Evolutionary conservation across 2,113 vertebrate genomes (phyloP).

Genomic region (Thunnus thynnus): DNA sequence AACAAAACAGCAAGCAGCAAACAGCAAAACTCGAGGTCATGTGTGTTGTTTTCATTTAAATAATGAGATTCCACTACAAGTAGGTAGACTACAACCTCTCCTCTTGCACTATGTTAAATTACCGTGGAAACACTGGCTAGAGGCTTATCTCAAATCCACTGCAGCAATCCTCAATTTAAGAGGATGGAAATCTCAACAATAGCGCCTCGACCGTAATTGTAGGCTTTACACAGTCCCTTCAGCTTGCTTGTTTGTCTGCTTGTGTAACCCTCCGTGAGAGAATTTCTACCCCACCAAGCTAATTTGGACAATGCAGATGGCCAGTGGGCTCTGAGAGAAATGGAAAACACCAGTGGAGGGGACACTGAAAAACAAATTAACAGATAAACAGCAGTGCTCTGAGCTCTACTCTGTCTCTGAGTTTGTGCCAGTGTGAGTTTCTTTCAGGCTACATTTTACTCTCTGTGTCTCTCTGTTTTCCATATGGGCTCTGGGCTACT

Average conservation of each 20-base stretch:
- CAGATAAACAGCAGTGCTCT: constrained; percentile 37
- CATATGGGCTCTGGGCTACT: constrained; percentile 25
- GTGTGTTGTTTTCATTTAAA: constrained; percentile 12
- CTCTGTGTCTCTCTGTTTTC: constrained; percentile 34
- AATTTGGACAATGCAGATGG: constrained; percentile 60
- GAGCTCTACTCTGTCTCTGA: constrained; percentile 16
- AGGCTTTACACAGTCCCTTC: constrained; percentile 53
- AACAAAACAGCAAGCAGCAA: background rate
- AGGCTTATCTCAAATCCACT: constrained; percentile 47
- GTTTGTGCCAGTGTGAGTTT: constrained; percentile 18
- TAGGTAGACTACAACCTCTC: background rate
- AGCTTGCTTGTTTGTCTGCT: constrained; percentile 60
- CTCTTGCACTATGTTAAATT: constrained; percentile 43
- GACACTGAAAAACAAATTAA: constrained; percentile 53
- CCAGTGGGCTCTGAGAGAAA: constrained; percentile 46
- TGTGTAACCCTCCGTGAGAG: constrained; percentile 33
- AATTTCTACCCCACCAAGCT: constrained; percentile 46
- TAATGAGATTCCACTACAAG: constrained; percentile 15
- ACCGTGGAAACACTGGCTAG: constrained; percentile 17
- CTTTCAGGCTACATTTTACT: constrained; percentile 12
- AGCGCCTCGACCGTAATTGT: constrained; percentile 41
- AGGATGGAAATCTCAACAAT: constrained; percentile 53
- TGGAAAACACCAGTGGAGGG: constrained; percentile 33
- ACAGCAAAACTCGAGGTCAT: background rate
- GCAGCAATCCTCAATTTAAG: constrained; percentile 46